phyloP scores from a whole-genome alignment of 2,888 invertebrate genomes.

The Elgonia sp. region DNA sequence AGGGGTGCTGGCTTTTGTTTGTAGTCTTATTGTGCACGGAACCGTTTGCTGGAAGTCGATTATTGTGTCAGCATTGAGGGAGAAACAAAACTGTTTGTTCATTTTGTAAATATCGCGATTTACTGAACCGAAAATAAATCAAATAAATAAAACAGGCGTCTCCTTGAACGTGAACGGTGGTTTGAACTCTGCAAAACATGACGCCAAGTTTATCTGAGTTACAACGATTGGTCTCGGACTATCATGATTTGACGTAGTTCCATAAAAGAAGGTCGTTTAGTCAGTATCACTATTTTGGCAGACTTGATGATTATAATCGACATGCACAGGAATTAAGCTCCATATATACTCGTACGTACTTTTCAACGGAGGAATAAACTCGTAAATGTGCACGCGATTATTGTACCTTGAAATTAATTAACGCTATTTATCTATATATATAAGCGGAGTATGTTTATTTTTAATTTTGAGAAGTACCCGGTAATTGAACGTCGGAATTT shows the following conservation, averaged over 20 bases:
- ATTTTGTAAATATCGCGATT: slow-evolving; percentile 58
- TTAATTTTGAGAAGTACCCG: slow-evolving; percentile 39
- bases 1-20: slow-evolving; percentile 46
- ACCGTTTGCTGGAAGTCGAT: slow-evolving; percentile 24
- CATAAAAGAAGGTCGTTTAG: slow-evolving; percentile 63
- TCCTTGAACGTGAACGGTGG: slow-evolving; percentile 46
- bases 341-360: slow-evolving; percentile 38
- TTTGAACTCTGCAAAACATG: slow-evolving; percentile 43
- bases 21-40: slow-evolving; percentile 40
- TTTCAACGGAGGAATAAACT: slow-evolving; percentile 65
- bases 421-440: slow-evolving; percentile 37
- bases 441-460: slow-evolving; percentile 44
- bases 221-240: slow-evolving; percentile 26
- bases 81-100: slow-evolving; percentile 34
- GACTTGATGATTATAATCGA: slow-evolving; percentile 63
- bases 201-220: slow-evolving; percentile 47
- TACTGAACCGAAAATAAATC: slow-evolving; percentile 62
- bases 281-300: slow-evolving; percentile 60
- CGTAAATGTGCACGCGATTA: slow-evolving; percentile 59
- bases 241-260: slow-evolving; percentile 58
- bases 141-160: slow-evolving; percentile 43
- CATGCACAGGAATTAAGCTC: slow-evolving; percentile 57
- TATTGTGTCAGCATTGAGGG: slow-evolving; percentile 18
- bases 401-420: slow-evolving; percentile 67
- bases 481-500: slow-evolving; percentile 11